These are phyloP conservation scores for Scolopax bukidnonensis DNA, from an alignment of 2,797 vertebrate species.

Conservation along the genomic window DNA sequence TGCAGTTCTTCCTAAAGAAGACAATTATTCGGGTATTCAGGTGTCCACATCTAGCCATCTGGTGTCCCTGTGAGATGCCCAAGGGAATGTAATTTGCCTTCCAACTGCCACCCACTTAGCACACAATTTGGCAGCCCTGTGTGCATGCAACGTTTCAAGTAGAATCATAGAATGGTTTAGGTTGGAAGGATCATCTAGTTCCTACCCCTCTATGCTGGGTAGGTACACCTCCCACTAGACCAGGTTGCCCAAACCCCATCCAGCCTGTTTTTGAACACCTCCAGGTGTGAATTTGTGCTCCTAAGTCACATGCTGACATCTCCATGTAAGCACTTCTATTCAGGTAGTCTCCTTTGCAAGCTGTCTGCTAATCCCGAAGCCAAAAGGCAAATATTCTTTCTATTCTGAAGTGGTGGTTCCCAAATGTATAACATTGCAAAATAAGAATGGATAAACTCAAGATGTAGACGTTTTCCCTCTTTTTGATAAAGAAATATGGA, in stretches of 20 bases:
- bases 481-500: background rate
- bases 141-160: no score
- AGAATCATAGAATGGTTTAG: no score
- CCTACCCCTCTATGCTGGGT: no score
- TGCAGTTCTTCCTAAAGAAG: background rate
- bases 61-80: background rate
- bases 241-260: no score
- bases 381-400: background rate
- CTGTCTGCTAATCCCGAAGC: background rate
- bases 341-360: background rate
- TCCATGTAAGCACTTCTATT: background rate
- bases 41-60: background rate
- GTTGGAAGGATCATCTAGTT: no score
- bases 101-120: background rate
- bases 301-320: background rate
- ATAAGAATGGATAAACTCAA: background rate
- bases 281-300: background rate
- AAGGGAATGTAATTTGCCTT: background rate
- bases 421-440: background rate
- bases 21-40: background rate
- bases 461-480: background rate
- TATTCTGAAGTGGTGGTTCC: background rate
- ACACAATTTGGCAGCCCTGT: background rate
- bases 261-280: no score
- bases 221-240: no score